Conservation (phyloP, 1,140 invertebrate species). For the Eciton burchellii region DNA sequence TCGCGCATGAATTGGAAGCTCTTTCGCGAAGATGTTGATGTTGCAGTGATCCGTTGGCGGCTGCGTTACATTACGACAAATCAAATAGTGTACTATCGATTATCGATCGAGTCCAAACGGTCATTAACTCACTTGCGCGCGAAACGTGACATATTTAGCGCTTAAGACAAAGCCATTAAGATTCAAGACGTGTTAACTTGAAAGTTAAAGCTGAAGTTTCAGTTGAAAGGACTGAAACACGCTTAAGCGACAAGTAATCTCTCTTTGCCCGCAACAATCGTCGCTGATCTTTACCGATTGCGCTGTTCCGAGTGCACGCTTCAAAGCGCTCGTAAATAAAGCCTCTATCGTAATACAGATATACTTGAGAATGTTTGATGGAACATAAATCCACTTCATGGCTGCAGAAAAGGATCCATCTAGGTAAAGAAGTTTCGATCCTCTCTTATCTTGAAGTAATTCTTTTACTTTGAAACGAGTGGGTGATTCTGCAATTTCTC, state of each 20-base stretch:
- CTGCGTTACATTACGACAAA: neutral
- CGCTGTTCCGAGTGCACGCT: neutral
- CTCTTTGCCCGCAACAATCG: neutral
- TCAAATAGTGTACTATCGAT: neutral
- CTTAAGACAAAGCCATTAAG: neutral
- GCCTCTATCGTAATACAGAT: neutral
- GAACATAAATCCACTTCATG: neutral
- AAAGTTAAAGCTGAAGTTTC: slow-evolving; percentile 32
- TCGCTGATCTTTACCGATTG: slow-evolving; percentile 18
- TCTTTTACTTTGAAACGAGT: too few relatives aligned
- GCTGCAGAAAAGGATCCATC: neutral
- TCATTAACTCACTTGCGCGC: neutral
- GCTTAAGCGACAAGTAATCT: neutral
- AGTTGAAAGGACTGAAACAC: slow-evolving; percentile 7
- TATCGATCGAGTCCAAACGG: slow-evolving; percentile 3
- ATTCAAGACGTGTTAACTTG: neutral
- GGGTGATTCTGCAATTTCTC: too few relatives aligned
- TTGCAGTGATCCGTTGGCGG: neutral
- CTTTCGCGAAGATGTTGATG: neutral
- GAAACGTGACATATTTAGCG: slow-evolving; percentile 9
- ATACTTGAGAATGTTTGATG: neutral
- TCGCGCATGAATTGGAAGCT: neutral
- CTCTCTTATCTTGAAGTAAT: too few relatives aligned
- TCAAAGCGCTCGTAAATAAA: neutral
- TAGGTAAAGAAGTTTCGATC: neutral